phyloP scores from a whole-genome alignment of 2,113 vertebrate genomes.

The Meriones unguiculatus region DNA sequence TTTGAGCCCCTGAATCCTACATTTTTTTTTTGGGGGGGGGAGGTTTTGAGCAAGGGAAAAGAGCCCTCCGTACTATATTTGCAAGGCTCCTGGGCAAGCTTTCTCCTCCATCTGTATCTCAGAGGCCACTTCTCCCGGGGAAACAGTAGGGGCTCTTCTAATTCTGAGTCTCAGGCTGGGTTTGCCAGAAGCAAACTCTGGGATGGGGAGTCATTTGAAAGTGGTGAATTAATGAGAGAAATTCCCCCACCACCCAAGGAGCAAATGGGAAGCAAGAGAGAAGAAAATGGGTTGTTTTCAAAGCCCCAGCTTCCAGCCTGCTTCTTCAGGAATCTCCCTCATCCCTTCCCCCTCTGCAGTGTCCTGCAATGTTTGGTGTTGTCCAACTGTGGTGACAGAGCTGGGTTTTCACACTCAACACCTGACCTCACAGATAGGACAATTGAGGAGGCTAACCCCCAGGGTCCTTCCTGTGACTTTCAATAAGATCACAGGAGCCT shows the following conservation, averaged over 20 bases:
- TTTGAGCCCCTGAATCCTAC: slow-evolving; percentile 56
- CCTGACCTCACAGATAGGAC: neutral
- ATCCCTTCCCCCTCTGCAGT: too few relatives aligned
- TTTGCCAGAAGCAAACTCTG: neutral
- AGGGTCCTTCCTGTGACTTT: neutral
- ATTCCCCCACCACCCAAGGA: neutral
- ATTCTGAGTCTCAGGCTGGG: neutral
- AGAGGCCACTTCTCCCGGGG: neutral
- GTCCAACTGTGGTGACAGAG: accelerated
- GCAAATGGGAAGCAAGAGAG: neutral
- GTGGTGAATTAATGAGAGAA: neutral
- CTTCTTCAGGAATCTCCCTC: too few relatives aligned
- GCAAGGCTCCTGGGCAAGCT: neutral
- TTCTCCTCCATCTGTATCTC: neutral
- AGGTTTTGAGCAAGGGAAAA: slow-evolving; percentile 73
- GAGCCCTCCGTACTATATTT: slow-evolving; percentile 52
- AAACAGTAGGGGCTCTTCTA: neutral
- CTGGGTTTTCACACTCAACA: accelerated
- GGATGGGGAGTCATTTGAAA: neutral
- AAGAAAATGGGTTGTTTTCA: too few relatives aligned
- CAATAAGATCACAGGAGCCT: too few relatives aligned
- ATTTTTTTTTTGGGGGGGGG: neutral
- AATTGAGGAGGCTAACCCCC: neutral
- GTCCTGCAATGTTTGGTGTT: accelerated
- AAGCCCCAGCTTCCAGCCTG: neutral